These are phyloP conservation scores for Alligator mississippiensis DNA, from an alignment of 2,113 vertebrate species.

Conservation along the genomic window DNA sequence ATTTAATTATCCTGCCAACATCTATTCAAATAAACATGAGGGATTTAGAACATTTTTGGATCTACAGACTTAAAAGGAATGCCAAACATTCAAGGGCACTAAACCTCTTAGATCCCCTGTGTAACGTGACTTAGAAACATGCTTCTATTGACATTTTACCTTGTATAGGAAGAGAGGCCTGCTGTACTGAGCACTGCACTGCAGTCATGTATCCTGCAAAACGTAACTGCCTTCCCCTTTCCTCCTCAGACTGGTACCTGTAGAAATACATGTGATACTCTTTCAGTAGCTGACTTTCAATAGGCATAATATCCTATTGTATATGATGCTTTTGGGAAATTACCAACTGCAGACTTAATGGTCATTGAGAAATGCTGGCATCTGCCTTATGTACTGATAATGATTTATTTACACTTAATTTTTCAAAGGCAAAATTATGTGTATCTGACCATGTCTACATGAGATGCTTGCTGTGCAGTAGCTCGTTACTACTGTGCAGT, in stretches of 20 bases:
- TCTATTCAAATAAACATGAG: constrained; percentile 77
- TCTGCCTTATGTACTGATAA: not conserved
- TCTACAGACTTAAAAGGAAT: constrained; percentile 69
- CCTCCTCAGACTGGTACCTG: not conserved
- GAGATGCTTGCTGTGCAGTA: no score
- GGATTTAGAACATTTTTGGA: constrained; percentile 49
- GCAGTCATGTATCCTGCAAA: not conserved
- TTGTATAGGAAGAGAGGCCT: constrained; percentile 32
- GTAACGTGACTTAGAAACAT: constrained; percentile 39
- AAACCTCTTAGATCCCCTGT: constrained; percentile 68
- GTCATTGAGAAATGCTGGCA: not conserved
- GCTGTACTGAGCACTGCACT: not conserved
- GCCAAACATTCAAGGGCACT: constrained; percentile 68
- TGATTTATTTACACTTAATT: not conserved
- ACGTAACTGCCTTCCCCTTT: not conserved
- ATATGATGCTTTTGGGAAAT: not conserved
- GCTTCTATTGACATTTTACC: constrained; percentile 64
- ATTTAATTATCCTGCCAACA: constrained; percentile 77
- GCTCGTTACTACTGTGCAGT: no score
- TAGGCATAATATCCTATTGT: not conserved
- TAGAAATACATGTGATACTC: not conserved
- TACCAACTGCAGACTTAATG: not conserved
- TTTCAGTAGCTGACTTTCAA: not conserved
- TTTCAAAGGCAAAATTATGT: no score
- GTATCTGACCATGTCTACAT: no score